Conservation (phyloP, 2,888 invertebrate genomes). For the Gastrophysa polygoni region DNA sequence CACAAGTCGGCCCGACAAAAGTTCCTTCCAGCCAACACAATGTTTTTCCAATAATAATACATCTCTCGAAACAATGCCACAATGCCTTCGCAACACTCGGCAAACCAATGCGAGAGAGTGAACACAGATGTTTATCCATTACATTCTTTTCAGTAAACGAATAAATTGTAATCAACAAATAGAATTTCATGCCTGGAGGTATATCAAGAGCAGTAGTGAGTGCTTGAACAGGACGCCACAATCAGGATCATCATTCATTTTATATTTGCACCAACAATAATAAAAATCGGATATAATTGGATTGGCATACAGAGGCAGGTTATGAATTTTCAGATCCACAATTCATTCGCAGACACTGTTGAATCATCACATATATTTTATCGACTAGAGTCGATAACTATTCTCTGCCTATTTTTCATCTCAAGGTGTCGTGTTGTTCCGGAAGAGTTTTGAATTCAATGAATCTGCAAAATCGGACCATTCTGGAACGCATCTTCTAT, state of each 20-base stretch:
- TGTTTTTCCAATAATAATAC: neutral
- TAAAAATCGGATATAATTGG: neutral
- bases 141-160: neutral
- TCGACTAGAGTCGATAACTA: too few relatives aligned
- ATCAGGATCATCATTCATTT: neutral
- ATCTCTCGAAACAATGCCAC: neutral
- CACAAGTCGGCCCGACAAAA: neutral
- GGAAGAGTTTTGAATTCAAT: too few relatives aligned
- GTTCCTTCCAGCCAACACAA: neutral
- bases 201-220: neutral
- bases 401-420: too few relatives aligned
- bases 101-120: neutral
- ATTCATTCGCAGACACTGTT: too few relatives aligned
- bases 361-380: too few relatives aligned
- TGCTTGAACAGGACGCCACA: neutral
- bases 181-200: neutral
- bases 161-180: constrained; percentile 1
- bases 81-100: neutral
- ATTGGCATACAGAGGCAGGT: neutral
- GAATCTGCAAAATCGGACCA: too few relatives aligned
- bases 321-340: neutral
- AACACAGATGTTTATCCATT: neutral
- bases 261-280: neutral
- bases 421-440: too few relatives aligned
- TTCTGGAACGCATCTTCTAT: too few relatives aligned